Evolutionary conservation across 2,113 vertebrate species (phyloP), one percentile per base, ranked within the genome.

Genomic region (Scomber colias): DNA sequence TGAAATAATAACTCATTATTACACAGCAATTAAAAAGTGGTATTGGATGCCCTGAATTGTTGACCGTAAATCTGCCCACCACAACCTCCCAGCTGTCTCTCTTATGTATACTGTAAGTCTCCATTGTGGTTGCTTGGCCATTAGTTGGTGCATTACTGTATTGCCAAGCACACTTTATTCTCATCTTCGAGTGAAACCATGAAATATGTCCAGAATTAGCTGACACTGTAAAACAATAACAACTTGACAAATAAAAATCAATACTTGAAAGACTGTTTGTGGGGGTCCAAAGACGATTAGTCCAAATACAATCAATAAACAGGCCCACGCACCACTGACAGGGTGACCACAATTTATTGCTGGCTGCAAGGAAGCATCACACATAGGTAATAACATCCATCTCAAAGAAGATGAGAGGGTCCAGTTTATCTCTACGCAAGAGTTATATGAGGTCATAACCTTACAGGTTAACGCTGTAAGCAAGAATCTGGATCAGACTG

Each of bases 251-350:
- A 76, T 67, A 80, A 65, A 83, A 81, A 85, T 83, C 81, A 49
- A 84, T 87, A 40, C 56, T 4, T 51, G 35, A 87, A 79, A 84
- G 76, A 69, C 27, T 21, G 16, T 76, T 55, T 75, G 73, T 51
- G 69, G 51, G 54, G n/a, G 40, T 63, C 64, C 60, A 62, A 75
- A 87, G 76, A 61, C 17, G 77, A 91, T 90, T 86, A 83, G 15
- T n/a, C 71, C 75, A 30, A 87, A 76, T 63, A 73, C 71, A 68
- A 83, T 89, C 83, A 75, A 87, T 89, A 67, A 78, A 65, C 56
- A 19, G 51, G 13, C 69, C 27, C 10, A 16, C 51, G 74, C 76
- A 46, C 56, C 11, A 0, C 66, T 48, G 63, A 79, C 56, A 35
- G 24, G 57, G 8, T 16, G 65, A 59, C 56, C 31, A 3, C 81